Conservation (phyloP, 2,797 vertebrate species). For the Sebastes hopkinsi region DNA sequence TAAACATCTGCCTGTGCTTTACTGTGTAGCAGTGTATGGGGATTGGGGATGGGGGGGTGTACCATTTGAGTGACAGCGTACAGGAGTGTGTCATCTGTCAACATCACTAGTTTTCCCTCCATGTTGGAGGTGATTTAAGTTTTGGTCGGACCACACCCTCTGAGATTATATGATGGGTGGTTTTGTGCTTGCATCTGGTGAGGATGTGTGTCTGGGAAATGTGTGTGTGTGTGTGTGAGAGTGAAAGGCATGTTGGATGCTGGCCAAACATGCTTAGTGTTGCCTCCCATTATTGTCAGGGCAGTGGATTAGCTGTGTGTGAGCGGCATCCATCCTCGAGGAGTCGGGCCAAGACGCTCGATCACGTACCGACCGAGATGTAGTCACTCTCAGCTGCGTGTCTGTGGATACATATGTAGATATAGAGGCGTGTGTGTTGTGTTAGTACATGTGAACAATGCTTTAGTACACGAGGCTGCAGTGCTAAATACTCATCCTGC, state of each 20-base stretch:
- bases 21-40: constrained; percentile 9
- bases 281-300: constrained; percentile 61
- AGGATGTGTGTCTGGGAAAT: constrained; percentile 1
- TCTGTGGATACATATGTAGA: background rate
- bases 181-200: constrained; percentile 13
- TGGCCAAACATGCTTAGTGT: constrained; percentile 61
- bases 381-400: constrained; percentile 7
- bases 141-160: constrained; percentile 69
- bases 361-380: constrained; percentile 22
- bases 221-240: constrained; percentile 8
- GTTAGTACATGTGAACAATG: background rate
- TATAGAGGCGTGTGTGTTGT: constrained; percentile 1
- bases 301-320: constrained; percentile 59
- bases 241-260: constrained; percentile 42
- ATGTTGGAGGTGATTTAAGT: constrained; percentile 62
- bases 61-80: constrained; percentile 6
- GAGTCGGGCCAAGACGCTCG: constrained; percentile 24
- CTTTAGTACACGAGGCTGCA: background rate
- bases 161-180: constrained; percentile 20
- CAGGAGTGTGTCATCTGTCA: constrained; percentile 52
- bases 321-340: constrained; percentile 35
- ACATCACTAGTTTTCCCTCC: constrained; percentile 49
- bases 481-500: background rate
- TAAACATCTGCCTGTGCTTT: constrained; percentile 34
- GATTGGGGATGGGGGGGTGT: background rate